Conservation (phyloP, 2,888 invertebrate species). For the Agrotis exclamationis region DNA sequence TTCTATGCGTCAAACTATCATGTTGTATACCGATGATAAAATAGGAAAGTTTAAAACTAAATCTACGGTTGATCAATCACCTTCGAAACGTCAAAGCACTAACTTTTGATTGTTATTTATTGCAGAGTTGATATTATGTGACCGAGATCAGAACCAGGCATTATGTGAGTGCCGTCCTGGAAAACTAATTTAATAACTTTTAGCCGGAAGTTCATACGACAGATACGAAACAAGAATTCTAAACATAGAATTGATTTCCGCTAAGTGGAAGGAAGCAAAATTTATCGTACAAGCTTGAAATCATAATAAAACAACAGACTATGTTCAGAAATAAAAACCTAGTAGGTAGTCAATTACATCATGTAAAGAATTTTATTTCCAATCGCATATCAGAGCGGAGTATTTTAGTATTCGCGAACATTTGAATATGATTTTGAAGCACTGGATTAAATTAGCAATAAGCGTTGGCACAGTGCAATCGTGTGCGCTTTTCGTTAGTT, state of each 20-base stretch:
- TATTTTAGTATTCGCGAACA: background rate
- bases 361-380: background rate
- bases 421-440: constrained; percentile 5
- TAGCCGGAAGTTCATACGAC: background rate
- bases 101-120: constrained; percentile 22
- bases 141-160: constrained; percentile 7
- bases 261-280: background rate
- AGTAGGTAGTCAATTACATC: background rate
- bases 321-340: background rate
- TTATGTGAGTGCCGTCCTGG: background rate
- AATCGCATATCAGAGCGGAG: background rate
- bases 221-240: background rate
- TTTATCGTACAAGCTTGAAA: background rate
- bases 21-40: too few species aligned
- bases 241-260: background rate
- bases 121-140: background rate
- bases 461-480: constrained; percentile 15
- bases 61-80: constrained; percentile 2
- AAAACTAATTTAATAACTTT: constrained; percentile 19
- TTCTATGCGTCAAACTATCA: too few species aligned
- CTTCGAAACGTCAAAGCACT: background rate
- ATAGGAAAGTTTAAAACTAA: background rate
- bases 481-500: constrained; percentile 24
- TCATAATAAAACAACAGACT: background rate
- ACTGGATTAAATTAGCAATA: constrained; percentile 4